A percentile compares a stretch with the other conserved stretches of the same genome.
phyloP scores from a whole-genome alignment of 2,888 invertebrate genomes.

The Erebia aethiops region DNA sequence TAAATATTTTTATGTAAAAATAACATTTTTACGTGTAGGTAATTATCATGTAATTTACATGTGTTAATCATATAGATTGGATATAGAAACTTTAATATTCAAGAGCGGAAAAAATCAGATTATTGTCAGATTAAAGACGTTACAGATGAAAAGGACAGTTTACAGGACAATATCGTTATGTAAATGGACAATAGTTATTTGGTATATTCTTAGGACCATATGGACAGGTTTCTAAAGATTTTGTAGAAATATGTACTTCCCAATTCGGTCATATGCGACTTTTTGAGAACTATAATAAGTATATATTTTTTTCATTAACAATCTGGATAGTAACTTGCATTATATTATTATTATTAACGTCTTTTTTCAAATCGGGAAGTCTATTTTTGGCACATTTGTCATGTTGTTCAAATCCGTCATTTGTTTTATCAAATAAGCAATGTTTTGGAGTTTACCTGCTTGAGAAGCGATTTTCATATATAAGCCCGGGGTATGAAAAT shows the following conservation, averaged over 20 bases:
- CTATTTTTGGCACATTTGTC: slow-evolving; percentile 1
- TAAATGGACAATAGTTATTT: slow-evolving; percentile 37
- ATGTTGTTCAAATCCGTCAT: neutral
- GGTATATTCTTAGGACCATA: slow-evolving; percentile 26
- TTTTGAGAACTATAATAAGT: slow-evolving; percentile 25
- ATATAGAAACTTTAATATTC: neutral
- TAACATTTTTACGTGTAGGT: too few relatives aligned
- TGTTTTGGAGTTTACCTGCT: too few relatives aligned
- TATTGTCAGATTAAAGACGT: slow-evolving; percentile 35
- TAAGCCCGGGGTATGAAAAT: too few relatives aligned
- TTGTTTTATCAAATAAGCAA: too few relatives aligned
- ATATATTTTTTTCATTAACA: slow-evolving; percentile 23
- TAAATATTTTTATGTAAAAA: too few relatives aligned
- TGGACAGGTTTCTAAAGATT: slow-evolving; percentile 35
- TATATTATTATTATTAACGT: neutral
- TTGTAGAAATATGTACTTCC: slow-evolving; percentile 32
- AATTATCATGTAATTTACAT: too few relatives aligned
- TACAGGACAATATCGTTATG: slow-evolving; percentile 13
- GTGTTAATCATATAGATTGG: too few relatives aligned
- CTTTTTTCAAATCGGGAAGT: neutral
- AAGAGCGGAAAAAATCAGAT: slow-evolving; percentile 2
- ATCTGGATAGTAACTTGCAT: slow-evolving; percentile 2
- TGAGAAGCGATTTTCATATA: too few relatives aligned
- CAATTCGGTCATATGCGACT: slow-evolving; percentile 22
- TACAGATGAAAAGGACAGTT: slow-evolving; percentile 22